Evolutionary conservation across 1,140 invertebrate species (phyloP).

Genomic region (Drosophila ohnishii): DNA sequence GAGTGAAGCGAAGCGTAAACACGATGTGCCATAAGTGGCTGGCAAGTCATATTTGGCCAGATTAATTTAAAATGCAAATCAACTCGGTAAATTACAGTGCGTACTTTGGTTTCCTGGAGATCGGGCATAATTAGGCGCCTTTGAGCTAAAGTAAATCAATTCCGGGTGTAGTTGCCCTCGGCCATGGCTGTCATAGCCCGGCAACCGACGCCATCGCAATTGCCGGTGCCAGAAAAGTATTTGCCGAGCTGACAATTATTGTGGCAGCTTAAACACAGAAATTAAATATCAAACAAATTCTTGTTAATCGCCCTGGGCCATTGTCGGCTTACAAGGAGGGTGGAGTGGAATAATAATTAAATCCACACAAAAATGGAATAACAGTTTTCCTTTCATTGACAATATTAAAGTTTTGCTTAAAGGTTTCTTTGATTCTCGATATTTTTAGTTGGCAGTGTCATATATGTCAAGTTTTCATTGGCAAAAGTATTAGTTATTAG

Average conservation of each 20-base stretch:
- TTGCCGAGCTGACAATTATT: constrained; percentile 51
- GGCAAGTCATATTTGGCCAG: constrained; percentile 54
- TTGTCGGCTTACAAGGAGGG: constrained; percentile 24
- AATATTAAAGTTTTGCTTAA: background rate
- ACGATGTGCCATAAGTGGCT: constrained; percentile 26
- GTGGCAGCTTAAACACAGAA: constrained; percentile 43
- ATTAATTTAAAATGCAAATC: constrained; percentile 42
- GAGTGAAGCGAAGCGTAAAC: constrained; percentile 40
- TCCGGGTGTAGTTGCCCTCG: constrained; percentile 52
- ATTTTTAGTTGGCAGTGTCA: background rate
- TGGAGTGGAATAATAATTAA: constrained; percentile 36
- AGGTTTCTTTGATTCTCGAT: background rate
- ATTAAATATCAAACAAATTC: constrained; percentile 62
- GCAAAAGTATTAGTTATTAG: no score
- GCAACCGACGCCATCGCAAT: constrained; percentile 24
- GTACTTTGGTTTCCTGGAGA: constrained; percentile 15
- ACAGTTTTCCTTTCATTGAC: background rate
- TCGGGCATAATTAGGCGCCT: constrained; percentile 42
- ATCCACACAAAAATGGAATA: constrained; percentile 2
- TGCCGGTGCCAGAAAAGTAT: constrained; percentile 17
- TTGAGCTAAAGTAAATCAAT: constrained; percentile 58
- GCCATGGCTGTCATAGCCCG: constrained; percentile 52
- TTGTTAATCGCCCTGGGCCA: constrained; percentile 19
- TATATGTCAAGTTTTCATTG: background rate
- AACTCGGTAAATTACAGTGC: constrained; percentile 31